phyloP scores from a whole-genome alignment of 2,113 vertebrate genomes.

The Pachypanchax playfairii region DNA sequence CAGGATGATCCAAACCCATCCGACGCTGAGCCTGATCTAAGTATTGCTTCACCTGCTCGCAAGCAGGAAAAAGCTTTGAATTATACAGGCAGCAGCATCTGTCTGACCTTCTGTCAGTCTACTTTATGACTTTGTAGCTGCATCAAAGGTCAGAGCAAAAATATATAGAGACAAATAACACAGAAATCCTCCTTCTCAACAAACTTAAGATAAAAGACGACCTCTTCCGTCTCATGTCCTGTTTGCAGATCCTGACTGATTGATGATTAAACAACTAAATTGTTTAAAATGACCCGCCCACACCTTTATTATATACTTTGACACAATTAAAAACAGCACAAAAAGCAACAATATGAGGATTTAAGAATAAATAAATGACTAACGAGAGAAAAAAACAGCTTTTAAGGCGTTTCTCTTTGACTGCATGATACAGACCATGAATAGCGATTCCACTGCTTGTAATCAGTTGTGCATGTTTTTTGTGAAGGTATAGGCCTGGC shows the following conservation, averaged over 20 bases:
- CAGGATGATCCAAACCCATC: slow-evolving; percentile 4
- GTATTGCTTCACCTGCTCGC: slow-evolving; percentile 21
- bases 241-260: slow-evolving; percentile 70
- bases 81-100: slow-evolving; percentile 48
- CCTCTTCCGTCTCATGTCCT: slow-evolving; percentile 35
- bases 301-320: slow-evolving; percentile 70
- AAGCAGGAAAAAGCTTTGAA: slow-evolving; percentile 48
- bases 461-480: slow-evolving; percentile 56
- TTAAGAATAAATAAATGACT: slow-evolving; percentile 58
- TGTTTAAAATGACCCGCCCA: slow-evolving; percentile 63
- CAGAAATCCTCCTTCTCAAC: slow-evolving; percentile 53
- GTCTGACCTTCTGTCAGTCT: slow-evolving; percentile 62
- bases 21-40: background rate
- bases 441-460: slow-evolving; percentile 52
- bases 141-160: slow-evolving; percentile 53
- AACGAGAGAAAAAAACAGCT: slow-evolving; percentile 45
- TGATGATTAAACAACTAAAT: slow-evolving; percentile 80
- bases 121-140: slow-evolving; percentile 47
- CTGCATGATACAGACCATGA: slow-evolving; percentile 40
- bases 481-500: slow-evolving; percentile 36
- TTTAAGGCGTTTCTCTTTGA: slow-evolving; percentile 23
- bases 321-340: slow-evolving; percentile 56
- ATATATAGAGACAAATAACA: slow-evolving; percentile 60
- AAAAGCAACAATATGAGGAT: slow-evolving; percentile 20
- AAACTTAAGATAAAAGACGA: slow-evolving; percentile 52